These are phyloP conservation scores for Blomia tropicalis DNA, from an alignment of 2,888 invertebrate species.

Conservation along the genomic window DNA sequence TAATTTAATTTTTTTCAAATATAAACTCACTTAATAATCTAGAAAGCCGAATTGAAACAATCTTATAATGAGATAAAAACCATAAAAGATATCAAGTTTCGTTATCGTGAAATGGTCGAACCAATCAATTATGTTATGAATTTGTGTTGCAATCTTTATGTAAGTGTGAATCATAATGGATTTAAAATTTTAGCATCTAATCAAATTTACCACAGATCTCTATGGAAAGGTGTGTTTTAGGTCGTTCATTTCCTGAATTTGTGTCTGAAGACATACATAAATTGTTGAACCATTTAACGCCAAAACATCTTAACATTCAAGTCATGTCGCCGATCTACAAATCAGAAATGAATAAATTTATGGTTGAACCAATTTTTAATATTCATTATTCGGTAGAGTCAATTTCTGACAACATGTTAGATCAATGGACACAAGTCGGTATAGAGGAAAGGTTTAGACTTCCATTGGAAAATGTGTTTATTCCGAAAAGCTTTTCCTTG, in stretches of 20 bases:
- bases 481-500: slow-evolving; percentile 2
- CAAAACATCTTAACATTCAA: neutral
- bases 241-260: neutral
- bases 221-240: neutral
- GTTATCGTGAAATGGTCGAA: slow-evolving; percentile 70
- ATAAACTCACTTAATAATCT: too few relatives aligned
- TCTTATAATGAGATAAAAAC: slow-evolving; percentile 75
- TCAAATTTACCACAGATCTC: neutral
- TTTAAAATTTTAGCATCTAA: neutral
- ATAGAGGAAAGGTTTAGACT: neutral
- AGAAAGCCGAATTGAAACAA: too few relatives aligned
- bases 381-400: neutral
- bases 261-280: neutral
- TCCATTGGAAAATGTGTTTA: neutral
- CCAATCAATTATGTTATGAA: slow-evolving; percentile 52
- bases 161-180: slow-evolving; percentile 31
- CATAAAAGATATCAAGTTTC: slow-evolving; percentile 61
- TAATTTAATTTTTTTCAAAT: neutral
- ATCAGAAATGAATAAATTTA: neutral
- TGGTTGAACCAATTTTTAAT: neutral
- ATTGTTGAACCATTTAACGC: neutral
- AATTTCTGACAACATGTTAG: neutral
- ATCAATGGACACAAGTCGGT: neutral
- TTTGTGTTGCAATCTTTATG: slow-evolving; percentile 52
- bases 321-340: neutral